Evolutionary conservation across 2,797 vertebrate genomes (phyloP), one percentile per base, ranked within the genome.

Genomic region (Allobates femoralis): DNA sequence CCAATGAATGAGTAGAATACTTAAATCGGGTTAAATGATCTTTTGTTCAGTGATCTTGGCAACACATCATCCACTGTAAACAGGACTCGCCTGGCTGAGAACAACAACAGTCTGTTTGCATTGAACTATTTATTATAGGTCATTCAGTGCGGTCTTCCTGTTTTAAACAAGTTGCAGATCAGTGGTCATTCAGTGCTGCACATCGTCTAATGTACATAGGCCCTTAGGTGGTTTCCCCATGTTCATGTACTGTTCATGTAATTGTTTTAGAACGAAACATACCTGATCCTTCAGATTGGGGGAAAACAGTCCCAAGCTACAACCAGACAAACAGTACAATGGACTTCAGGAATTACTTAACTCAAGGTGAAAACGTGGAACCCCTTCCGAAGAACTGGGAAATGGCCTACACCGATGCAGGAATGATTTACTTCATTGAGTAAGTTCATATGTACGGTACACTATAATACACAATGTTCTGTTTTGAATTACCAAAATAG

Each of bases 361-460:
- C 96, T 0, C 95, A 94, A 91, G 97, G 99, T 60, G 97, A 99
- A 26, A 95, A 93, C 90, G 95, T 98, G 94, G 98, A 99, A 79
- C 95, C 97, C 0, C 91, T 99, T 88, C 98, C 98, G 71, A 95
- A 95, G 91, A 99, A 96, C 93, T 99, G 97, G 97, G 98, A 99
- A 92, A 99, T 98, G 97, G 98, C 98, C 92, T 99, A 99, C 94
- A 99, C 98, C 0, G 98, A 99, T 90, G 95, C 97, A 0, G 98
- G 98, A 90, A 98, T 99, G 98, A 96, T 99, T 91, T 99, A 99
- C 93, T 99, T 99, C 92, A 99, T 99, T n/a, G 98, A 99, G 98
- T 99, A 92, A 99, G 98, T 83, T 30, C 2, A 82, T 50, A 16
- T 16, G 19, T 21, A 4, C 15, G 3, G 8, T 53, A 53, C n/a